Percentiles rank a stretch among this genome's conserved stretches.
Conservation (phyloP, 2,113 vertebrate species). For the Callithrix jacchus region DNA sequence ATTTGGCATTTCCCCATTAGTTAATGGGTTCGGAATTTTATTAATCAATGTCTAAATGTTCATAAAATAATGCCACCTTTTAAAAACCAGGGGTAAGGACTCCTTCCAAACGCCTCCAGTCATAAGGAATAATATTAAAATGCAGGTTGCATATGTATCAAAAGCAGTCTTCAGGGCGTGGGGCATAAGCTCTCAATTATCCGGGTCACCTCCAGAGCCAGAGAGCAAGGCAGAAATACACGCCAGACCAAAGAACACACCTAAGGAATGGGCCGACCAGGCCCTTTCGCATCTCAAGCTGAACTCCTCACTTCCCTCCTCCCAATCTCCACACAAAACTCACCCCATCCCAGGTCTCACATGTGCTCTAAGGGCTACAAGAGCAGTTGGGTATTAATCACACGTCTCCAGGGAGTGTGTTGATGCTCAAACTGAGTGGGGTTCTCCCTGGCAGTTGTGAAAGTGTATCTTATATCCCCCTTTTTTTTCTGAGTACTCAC, state of each 20-base stretch:
- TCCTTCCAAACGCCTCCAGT: conserved; percentile 84
- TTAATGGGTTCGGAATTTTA: conserved; percentile 87
- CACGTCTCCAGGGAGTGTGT: background rate
- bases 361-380: background rate
- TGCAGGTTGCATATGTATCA: conserved; percentile 79
- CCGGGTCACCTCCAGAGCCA: conserved; percentile 78
- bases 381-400: no score
- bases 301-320: background rate
- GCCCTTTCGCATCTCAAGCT: background rate
- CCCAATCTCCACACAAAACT: background rate
- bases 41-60: conserved; percentile 85
- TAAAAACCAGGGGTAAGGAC: conserved; percentile 83
- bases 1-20: conserved; percentile 82
- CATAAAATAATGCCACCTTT: conserved; percentile 85
- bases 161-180: conserved; percentile 77
- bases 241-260: conserved; percentile 60
- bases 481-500: background rate
- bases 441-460: background rate
- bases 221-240: conserved; percentile 78
- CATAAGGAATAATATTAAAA: conserved; percentile 85
- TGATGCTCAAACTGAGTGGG: no score
- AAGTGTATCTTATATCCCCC: background rate
- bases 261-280: background rate
- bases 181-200: conserved; percentile 84
- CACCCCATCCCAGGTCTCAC: background rate